phyloP scores from a whole-genome alignment of 2,113 vertebrate species.

The Callopanchax toddi region DNA sequence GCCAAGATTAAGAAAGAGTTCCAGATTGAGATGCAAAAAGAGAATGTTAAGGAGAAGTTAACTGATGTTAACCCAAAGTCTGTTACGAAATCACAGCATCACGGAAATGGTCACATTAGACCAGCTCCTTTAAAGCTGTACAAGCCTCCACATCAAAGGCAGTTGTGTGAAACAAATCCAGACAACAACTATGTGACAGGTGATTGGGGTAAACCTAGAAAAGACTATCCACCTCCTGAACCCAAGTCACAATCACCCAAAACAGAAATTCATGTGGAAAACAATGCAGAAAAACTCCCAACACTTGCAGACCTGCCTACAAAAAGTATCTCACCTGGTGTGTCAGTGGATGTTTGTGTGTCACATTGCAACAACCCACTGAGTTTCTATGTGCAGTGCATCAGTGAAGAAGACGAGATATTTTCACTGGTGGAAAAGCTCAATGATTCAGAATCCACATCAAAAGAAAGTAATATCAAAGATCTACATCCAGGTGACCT shows the following conservation, averaged over 20 bases:
- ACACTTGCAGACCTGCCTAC: slow-evolving; percentile 77
- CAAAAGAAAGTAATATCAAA: slow-evolving; percentile 38
- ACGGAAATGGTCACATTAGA: slow-evolving; percentile 32
- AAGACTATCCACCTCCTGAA: not conserved
- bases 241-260: not conserved
- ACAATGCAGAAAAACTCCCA: slow-evolving; percentile 37
- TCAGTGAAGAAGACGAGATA: slow-evolving; percentile 81
- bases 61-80: not conserved
- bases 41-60: slow-evolving; percentile 3
- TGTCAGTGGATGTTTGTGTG: slow-evolving; percentile 83
- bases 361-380: slow-evolving; percentile 83
- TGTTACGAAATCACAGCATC: not conserved
- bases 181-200: not conserved
- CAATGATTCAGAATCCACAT: slow-evolving; percentile 67
- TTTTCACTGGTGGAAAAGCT: slow-evolving; percentile 81
- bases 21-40: slow-evolving; percentile 39
- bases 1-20: slow-evolving; percentile 82
- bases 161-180: not conserved
- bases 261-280: slow-evolving; percentile 17
- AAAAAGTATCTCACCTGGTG: slow-evolving; percentile 74
- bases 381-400: slow-evolving; percentile 90
- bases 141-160: slow-evolving; percentile 57
- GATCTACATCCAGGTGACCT: slow-evolving; percentile 81
- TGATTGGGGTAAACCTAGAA: not conserved
- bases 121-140: slow-evolving; percentile 34